A percentile compares a stretch with the other conserved stretches of the same genome.
Conservation (phyloP, 1,140 invertebrate genomes). For the Oedothorax gibbosus region DNA sequence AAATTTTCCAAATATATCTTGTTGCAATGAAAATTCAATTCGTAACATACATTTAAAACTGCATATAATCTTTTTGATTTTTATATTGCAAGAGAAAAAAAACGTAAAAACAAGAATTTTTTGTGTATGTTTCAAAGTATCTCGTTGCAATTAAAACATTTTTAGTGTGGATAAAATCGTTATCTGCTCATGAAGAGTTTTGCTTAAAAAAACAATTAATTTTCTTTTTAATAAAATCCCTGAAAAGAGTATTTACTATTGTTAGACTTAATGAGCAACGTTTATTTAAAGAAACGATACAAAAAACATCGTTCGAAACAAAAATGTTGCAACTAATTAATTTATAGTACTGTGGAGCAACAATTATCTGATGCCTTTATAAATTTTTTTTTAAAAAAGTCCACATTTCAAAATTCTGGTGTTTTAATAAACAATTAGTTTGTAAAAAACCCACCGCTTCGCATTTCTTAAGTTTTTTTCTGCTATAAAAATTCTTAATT, state of each 20-base stretch:
- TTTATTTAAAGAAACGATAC: conserved; percentile 22
- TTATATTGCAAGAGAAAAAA: no score
- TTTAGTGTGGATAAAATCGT: no score
- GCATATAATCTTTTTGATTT: no score
- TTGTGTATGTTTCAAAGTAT: no score
- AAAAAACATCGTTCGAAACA: conserved; percentile 28
- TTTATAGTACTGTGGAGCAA: conserved; percentile 6
- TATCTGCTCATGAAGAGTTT: conserved; percentile 3
- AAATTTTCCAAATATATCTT: background rate
- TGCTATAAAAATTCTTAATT: conserved; percentile 25
- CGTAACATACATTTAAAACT: no score
- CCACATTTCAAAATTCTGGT: conserved; percentile 9
- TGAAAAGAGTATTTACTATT: background rate
- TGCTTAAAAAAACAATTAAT: conserved; percentile 30
- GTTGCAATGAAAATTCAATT: background rate
- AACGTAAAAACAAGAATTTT: no score
- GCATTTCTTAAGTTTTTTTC: conserved; percentile 17
- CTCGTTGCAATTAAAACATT: no score
- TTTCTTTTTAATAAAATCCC: conserved; percentile 30
- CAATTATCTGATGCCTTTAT: conserved; percentile 6
- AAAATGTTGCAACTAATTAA: conserved; percentile 26
- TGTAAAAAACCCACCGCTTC: conserved; percentile 7
- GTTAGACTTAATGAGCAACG: conserved; percentile 33
- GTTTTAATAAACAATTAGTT: conserved; percentile 28
- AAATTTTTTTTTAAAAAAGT: conserved; percentile 18